Evolutionary conservation across 1,140 invertebrate genomes (phyloP), one percentile per base, ranked within the genome.

Genomic region (Ptiloglossa arizonensis): DNA sequence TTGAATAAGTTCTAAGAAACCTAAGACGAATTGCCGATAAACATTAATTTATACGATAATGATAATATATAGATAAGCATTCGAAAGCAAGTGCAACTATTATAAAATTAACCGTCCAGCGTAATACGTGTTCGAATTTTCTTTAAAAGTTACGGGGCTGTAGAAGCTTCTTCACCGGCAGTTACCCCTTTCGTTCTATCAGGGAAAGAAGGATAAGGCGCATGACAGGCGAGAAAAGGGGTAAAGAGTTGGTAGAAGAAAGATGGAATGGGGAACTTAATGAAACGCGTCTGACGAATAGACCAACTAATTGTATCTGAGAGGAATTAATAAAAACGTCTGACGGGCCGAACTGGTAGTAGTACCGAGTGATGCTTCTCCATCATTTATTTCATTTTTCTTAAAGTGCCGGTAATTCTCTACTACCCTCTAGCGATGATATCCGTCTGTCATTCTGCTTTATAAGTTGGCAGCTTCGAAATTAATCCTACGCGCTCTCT

Each of bases 251-350:
- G 83, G 86, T 77, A 66, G 86, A 89, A 87, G 88, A 87, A 86
- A 86, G 87, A 80, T 80, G 82, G 79, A 83, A 60, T 80, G 88
- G 86, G 86, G 86, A 88, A 91, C 87, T 91, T 92, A 92, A 93
- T 93, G 91, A 92, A 93, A 93, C 88, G 88, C 87, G 89, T 90
- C 89, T 91, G 91, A 93, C 90, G 90, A 93, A 93, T 92, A 91
- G 91, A 91, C 88, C 89, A 91, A 91, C 91, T 93, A 93, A 92
- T 93, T 92, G 92, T 92, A 92, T 92, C 90, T 87, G 90, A 92
- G 89, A 90, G 89, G 87, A 93, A 93, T 92, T 92, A 93, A 92
- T 92, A 92, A 92, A 91, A 92, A 90, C 87, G 88, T 81, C 86
- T 87, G 87, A 86, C 79, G 73, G 73, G 73, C 70, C 75, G 82